A percentile compares a stretch with the other conserved stretches of the same genome.
phyloP scores from a whole-genome alignment of 1,140 invertebrate species.

The Drosophila dunni region DNA sequence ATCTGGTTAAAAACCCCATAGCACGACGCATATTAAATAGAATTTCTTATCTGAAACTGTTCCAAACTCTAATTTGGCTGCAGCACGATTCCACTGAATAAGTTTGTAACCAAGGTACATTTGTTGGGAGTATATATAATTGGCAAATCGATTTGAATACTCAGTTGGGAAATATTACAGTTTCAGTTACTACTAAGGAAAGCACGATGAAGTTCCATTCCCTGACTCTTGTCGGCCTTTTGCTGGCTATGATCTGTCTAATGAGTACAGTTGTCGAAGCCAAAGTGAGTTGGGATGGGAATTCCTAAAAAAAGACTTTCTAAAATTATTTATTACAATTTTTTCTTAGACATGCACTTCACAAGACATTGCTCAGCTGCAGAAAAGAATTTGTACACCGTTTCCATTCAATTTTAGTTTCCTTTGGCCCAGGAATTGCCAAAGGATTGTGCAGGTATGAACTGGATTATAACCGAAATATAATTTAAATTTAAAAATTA shows the following conservation, averaged over 20 bases:
- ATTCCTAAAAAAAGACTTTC: not conserved
- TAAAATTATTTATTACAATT: too few relatives aligned
- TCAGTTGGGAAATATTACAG: conserved; percentile 2
- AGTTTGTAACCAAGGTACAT: not conserved
- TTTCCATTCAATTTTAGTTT: too few relatives aligned
- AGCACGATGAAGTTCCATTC: conserved; percentile 16
- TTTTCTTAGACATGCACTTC: not conserved
- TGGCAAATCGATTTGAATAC: not conserved
- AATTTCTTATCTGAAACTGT: not conserved
- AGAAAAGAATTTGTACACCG: too few relatives aligned
- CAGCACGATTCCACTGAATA: not conserved
- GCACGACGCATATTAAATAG: not conserved
- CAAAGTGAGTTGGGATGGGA: not conserved
- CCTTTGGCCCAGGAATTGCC: too few relatives aligned
- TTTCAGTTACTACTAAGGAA: not conserved
- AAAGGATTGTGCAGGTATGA: not conserved
- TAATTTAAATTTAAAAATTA: not conserved
- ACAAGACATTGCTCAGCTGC: too few relatives aligned
- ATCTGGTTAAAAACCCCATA: not conserved
- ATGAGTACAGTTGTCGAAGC: not conserved
- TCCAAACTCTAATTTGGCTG: not conserved
- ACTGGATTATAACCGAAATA: not conserved
- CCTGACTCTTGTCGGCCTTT: conserved; percentile 4
- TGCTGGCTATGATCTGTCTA: conserved; percentile 8
- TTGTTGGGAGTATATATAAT: conserved; percentile 11